phyloP scores from a whole-genome alignment of 2,888 invertebrate genomes.

The Seira musarum region DNA sequence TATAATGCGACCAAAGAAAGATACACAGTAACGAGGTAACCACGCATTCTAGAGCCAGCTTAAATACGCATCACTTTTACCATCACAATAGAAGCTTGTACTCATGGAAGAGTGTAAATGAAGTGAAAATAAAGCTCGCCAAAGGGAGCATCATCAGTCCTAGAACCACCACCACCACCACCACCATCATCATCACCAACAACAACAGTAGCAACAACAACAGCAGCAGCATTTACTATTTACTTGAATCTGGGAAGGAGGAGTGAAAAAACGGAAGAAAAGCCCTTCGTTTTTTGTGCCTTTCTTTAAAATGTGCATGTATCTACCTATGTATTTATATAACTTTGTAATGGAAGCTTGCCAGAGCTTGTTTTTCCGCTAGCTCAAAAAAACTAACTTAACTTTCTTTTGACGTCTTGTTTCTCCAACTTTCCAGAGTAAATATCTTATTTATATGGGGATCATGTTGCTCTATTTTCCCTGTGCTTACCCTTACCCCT shows the following conservation, averaged over 20 bases:
- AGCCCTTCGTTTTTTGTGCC: background rate
- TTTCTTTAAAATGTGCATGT: background rate
- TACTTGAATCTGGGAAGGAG: constrained; percentile 16
- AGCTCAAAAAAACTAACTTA: constrained; percentile 12
- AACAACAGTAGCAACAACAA: constrained; percentile 3
- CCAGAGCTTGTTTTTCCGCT: constrained; percentile 47
- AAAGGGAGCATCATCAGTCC: constrained; percentile 46
- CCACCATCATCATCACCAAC: constrained; percentile 27
- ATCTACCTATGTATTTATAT: background rate
- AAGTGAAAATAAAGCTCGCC: constrained; percentile 56
- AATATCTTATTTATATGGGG: constrained; percentile 14
- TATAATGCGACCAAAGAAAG: background rate
- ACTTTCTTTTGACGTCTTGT: constrained; percentile 25
- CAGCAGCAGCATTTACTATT: background rate
- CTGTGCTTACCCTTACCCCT: background rate
- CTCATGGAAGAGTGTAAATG: constrained; percentile 17
- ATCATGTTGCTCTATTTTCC: constrained; percentile 13
- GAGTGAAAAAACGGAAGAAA: background rate
- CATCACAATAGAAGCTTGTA: constrained; percentile 16
- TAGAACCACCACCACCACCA: background rate
- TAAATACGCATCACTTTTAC: constrained; percentile 11
- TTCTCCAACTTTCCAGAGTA: background rate
- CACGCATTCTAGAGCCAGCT: background rate
- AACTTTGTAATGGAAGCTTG: constrained; percentile 50
- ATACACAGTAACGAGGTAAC: background rate